phyloP scores from a whole-genome alignment of 92 coral and sea anemone species.

The Paragorgia papillata region DNA sequence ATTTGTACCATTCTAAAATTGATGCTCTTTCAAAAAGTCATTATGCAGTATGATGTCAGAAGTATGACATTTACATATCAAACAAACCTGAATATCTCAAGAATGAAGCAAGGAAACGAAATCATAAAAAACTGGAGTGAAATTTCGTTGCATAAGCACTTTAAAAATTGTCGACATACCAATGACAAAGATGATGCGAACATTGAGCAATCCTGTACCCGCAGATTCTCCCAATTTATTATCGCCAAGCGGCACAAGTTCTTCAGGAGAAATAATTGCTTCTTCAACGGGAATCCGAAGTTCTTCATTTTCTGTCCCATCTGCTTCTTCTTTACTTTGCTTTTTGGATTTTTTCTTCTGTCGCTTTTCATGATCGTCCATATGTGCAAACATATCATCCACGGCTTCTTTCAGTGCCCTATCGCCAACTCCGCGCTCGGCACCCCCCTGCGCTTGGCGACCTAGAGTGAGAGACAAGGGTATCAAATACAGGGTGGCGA shows the following conservation, averaged over 20 bases:
- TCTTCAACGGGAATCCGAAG: conserved; percentile 67
- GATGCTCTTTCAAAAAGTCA: too few relatives aligned
- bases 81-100: too few relatives aligned
- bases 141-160: too few relatives aligned
- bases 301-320: conserved; percentile 23
- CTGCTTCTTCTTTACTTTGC: conserved; percentile 34
- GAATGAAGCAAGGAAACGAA: too few relatives aligned
- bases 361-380: conserved; percentile 66
- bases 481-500: too few relatives aligned
- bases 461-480: too few relatives aligned
- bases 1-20: too few relatives aligned
- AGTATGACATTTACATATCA: too few relatives aligned
- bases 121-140: too few relatives aligned
- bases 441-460: too few relatives aligned
- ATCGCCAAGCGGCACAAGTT: conserved; percentile 77
- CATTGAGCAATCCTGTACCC: conserved; percentile 83
- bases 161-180: conserved; percentile 60
- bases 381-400: conserved; percentile 72
- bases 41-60: too few relatives aligned
- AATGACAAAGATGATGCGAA: conserved; percentile 87
- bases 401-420: conserved; percentile 66
- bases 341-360: conserved; percentile 66
- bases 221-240: conserved; percentile 67
- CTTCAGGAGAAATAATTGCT: conserved; percentile 70
- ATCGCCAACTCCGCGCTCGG: neutral